phyloP scores from a whole-genome alignment of 1,140 invertebrate species.

The Eriocheir sinensis region DNA sequence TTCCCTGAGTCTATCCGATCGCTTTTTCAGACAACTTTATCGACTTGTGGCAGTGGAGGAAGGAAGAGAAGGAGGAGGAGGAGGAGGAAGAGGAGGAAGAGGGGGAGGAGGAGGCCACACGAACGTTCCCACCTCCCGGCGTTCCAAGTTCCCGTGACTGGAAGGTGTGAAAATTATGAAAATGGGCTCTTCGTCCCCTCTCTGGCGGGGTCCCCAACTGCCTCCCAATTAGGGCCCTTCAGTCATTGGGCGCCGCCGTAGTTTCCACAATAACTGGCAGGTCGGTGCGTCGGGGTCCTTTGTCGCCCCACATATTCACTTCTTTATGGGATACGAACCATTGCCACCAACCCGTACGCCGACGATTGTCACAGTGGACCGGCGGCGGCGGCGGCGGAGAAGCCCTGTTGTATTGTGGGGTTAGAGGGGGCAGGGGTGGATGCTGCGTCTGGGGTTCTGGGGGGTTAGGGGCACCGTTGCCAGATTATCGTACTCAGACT shows the following conservation, averaged over 20 bases:
- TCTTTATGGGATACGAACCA: constrained; percentile 72
- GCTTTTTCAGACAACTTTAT: constrained; percentile 16
- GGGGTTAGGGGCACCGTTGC: neutral
- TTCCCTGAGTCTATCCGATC: neutral
- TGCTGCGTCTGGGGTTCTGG: neutral
- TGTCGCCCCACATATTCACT: constrained; percentile 66
- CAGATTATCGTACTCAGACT: too few relatives aligned
- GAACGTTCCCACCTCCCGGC: constrained; percentile 4
- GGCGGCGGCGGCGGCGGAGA: neutral
- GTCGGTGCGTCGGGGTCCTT: constrained; percentile 28
- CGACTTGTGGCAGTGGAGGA: neutral
- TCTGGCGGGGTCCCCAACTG: constrained; percentile 42
- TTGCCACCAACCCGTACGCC: constrained; percentile 55
- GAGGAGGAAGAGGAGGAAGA: neutral
- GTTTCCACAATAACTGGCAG: constrained; percentile 71
- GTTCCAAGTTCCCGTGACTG: constrained; percentile 6
- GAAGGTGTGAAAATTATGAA: constrained; percentile 75
- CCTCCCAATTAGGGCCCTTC: constrained; percentile 68
- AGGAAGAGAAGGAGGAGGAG: neutral
- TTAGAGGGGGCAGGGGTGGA: neutral
- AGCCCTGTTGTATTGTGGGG: neutral
- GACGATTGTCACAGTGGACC: constrained; percentile 55
- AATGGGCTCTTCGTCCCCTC: constrained; percentile 17
- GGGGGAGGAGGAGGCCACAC: neutral
- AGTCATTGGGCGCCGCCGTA: constrained; percentile 58